Evolutionary conservation across 2,888 invertebrate species (phyloP), one percentile per base, ranked within the genome.

Genomic region (Reticulitermes lucifugus): DNA sequence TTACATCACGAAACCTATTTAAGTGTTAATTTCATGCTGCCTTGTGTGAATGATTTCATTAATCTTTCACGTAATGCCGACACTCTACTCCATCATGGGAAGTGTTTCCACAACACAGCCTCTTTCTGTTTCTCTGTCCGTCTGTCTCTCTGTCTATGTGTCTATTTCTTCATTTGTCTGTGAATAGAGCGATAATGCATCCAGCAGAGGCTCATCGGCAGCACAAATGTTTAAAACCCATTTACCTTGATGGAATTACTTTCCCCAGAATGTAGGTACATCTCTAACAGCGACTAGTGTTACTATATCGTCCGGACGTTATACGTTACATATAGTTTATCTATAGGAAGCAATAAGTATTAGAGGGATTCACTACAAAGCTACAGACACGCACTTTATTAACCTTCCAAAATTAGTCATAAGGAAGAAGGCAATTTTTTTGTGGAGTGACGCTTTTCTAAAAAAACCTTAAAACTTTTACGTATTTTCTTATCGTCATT

Each of bases 41-140:
- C 25, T 46, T 29, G 21, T 43, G 60, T 70, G 60, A 59, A 46
- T 80, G 65, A 65, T 25, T 65, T 65, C 81, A 81, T 81, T 65
- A 65, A 70, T 65, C 65, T 81, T 81, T 81, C 65, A 70, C 46
- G 41, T 70, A 70, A 65, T 46, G 35, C 81, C 51, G 65, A 65
- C 65, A 81, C 70, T 81, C 65, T 21, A 70, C 46, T 35, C 81
- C 81, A 70, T 65, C n/a, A 81, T n/a, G 35, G 14, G 41, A 46
- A 77, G 22, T 77, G 77, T 77, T 77, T n/a, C 46, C 21, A n/a
- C 22, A 46, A 12, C 77, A n/a, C 77, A 18, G 43, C 22, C 46
- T 43, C 35, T 35, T 35, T 35, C 35, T 35, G 35, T 35, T 35
- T 35, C 2, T 35, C 35, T 4, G 35, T 35, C 35, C 35, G 4